A percentile compares a stretch with the other conserved stretches of the same genome.
Conservation (phyloP, 2,797 vertebrate genomes). For the Taenioides sp. region DNA sequence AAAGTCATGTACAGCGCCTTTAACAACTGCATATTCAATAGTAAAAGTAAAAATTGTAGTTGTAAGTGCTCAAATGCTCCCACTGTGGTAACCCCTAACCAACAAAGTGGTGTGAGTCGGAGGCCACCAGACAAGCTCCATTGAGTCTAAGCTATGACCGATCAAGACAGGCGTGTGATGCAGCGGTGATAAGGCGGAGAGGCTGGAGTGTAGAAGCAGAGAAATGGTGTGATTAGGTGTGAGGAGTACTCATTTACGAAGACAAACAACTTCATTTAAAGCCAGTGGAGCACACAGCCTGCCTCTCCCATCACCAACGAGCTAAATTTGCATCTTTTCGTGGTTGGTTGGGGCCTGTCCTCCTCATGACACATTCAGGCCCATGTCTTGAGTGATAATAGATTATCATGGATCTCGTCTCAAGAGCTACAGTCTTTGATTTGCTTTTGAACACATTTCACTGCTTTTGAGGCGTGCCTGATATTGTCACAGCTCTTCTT, state of each 20-base stretch:
- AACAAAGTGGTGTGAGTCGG: slow-evolving; percentile 31
- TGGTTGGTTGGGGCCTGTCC: slow-evolving; percentile 21
- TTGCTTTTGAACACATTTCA: slow-evolving; percentile 48
- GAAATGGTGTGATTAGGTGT: slow-evolving; percentile 53
- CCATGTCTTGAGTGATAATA: slow-evolving; percentile 44
- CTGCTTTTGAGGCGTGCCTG: slow-evolving; percentile 37
- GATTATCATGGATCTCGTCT: slow-evolving; percentile 53
- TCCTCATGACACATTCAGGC: slow-evolving; percentile 26
- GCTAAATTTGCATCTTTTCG: slow-evolving; percentile 54
- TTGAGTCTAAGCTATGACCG: slow-evolving; percentile 43
- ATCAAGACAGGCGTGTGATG: slow-evolving; percentile 56
- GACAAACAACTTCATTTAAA: slow-evolving; percentile 70
- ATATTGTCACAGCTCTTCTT: slow-evolving; percentile 45
- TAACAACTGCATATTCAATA: neutral
- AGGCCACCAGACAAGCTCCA: slow-evolving; percentile 58
- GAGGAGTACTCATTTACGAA: slow-evolving; percentile 61
- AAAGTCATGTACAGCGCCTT: too few species aligned
- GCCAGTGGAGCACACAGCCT: slow-evolving; percentile 56
- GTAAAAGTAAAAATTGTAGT: neutral
- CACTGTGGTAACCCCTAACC: neutral
- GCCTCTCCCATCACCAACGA: slow-evolving; percentile 47
- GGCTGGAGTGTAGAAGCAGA: slow-evolving; percentile 33
- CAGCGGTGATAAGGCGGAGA: slow-evolving; percentile 40
- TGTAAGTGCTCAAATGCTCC: neutral
- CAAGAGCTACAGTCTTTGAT: slow-evolving; percentile 53